Conservation (phyloP, 2,797 vertebrate genomes). For the Coregonus suidteri region DNA sequence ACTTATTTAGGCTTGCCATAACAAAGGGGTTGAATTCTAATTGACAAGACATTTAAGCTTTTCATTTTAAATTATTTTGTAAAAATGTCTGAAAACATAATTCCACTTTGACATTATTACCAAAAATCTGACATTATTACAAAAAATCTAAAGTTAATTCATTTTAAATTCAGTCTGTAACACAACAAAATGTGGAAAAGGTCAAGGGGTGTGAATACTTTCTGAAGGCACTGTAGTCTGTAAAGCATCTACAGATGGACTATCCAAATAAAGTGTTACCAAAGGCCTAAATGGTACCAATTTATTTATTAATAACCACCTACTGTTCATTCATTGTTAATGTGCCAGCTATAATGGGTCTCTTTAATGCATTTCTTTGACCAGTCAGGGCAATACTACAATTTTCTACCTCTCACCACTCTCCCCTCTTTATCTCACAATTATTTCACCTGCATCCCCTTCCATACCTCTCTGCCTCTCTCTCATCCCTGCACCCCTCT, state of each 20-base stretch:
- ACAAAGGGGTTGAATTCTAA: no score
- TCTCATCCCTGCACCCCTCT: background rate
- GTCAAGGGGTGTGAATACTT: no score
- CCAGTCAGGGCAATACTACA: background rate
- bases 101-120: no score
- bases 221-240: no score
- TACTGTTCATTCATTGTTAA: background rate
- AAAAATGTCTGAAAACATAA: no score
- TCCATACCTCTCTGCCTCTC: background rate
- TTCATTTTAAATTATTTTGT: no score
- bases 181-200: no score
- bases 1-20: no score
- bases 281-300: background rate
- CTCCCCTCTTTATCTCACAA: conserved; percentile 3
- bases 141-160: no score
- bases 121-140: no score
- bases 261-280: background rate
- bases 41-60: no score
- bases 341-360: background rate
- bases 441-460: background rate
- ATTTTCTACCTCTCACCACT: background rate
- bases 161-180: no score
- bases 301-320: background rate
- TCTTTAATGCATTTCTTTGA: background rate
- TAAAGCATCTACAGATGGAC: background rate